These are phyloP conservation scores for Phacellophora camtschatica DNA, from an alignment of 30 jellyfish, hydroid and myxozoan genomes.

Conservation along the genomic window DNA sequence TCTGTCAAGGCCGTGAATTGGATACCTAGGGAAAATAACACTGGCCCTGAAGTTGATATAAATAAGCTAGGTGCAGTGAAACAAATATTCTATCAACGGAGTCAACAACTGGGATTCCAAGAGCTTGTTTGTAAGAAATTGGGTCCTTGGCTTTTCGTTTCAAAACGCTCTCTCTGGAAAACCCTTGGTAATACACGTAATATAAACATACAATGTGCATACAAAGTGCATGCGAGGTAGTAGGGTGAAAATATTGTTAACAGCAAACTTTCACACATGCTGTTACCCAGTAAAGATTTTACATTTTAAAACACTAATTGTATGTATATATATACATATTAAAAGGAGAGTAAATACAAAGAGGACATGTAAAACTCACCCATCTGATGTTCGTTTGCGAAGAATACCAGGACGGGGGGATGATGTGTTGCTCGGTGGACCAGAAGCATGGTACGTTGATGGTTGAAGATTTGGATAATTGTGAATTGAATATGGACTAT, in stretches of 20 bases:
- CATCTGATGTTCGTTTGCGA: slow-evolving; percentile 85
- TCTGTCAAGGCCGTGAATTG: slow-evolving; percentile 79
- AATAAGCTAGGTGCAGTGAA: too few relatives aligned
- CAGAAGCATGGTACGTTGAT: slow-evolving; percentile 35
- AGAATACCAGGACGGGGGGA: slow-evolving; percentile 83
- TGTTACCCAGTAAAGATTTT: too few relatives aligned
- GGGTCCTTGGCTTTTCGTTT: neutral
- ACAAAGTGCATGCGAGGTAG: too few relatives aligned
- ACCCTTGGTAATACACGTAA: too few relatives aligned
- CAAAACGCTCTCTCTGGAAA: neutral
- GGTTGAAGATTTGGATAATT: slow-evolving; percentile 77
- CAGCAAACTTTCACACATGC: too few relatives aligned
- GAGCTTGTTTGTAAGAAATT: too few relatives aligned
- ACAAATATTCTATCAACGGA: neutral
- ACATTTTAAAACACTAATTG: too few relatives aligned
- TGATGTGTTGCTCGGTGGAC: slow-evolving; percentile 25
- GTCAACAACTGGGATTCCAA: neutral
- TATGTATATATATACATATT: too few relatives aligned
- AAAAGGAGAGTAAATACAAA: too few relatives aligned
- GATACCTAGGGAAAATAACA: slow-evolving; percentile 52
- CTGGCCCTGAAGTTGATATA: neutral
- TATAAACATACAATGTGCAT: too few relatives aligned
- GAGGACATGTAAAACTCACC: too few relatives aligned
- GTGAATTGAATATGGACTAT: slow-evolving; percentile 36
- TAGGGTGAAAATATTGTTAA: too few relatives aligned